Evolutionary conservation across 1,140 invertebrate genomes (phyloP), one percentile per base, ranked within the genome.

Genomic region (Ceratina calcarata): DNA sequence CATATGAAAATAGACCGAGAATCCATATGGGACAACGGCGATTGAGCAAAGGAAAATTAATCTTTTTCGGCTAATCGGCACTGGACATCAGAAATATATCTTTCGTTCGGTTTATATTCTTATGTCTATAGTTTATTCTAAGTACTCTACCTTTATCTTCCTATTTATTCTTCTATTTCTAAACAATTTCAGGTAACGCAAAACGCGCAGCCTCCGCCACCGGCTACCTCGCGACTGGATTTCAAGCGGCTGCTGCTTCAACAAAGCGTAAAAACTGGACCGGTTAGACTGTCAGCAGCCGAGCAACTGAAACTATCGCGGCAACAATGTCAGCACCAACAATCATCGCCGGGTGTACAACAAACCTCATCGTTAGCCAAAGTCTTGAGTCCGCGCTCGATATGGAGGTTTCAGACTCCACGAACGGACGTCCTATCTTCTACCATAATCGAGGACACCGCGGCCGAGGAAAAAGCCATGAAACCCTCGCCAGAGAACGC

Each of bases 171-270:
- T 15, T 51, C 4, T 32, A 32, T 32, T 32, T 32, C 27, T 32
- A 32, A 32, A 15, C 7, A 0, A 64, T 85, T 86, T 0, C 69
- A 92, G 92, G 80, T 91, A 55, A 83, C 91, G 0, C 86, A 81
- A 64, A 91, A 86, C 0, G 69, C 86, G 7, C 81, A 88, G 22
- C 72, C 89, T 15, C 78, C 94, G n/a, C 94, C 94, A 32, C 76
- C 78, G 0, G 94, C 96, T 84, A 96, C 96, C 7, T 96, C 95
- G 1, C 92, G 96, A 72, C 91, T 96, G 86, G 97, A 97, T 90
- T 98, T 98, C 88, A 98, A 98, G 90, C 95, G 96, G 86, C 91
- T 97, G 16, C 92, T 98, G 2, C 92, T 96, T 8, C 96, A 96
- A 84, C 95, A 96, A 66, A 95, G 95, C 80, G 92, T 95, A 10